Percentiles rank a stretch among this genome's conserved stretches.
Evolutionary conservation across 2,797 vertebrate genomes (phyloP).

Genomic region (Ficedula albicollis): DNA sequence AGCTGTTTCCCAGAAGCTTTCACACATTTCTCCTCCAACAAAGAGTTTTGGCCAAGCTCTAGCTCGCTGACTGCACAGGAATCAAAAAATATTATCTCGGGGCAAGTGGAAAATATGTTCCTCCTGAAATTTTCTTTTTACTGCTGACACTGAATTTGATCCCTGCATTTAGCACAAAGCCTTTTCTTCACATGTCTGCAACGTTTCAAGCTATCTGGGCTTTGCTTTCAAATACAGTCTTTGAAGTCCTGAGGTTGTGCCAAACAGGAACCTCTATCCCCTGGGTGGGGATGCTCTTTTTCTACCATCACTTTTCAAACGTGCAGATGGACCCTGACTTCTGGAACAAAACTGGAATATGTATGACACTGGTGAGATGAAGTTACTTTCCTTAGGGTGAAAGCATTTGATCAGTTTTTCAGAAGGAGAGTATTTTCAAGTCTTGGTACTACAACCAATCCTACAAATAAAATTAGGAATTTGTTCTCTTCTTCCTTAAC

Average conservation of each 20-base stretch:
- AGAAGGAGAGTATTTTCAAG: not conserved
- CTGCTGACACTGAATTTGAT: not conserved
- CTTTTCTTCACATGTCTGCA: not conserved
- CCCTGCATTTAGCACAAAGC: not conserved
- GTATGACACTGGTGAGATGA: not conserved
- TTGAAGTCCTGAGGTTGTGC: not conserved
- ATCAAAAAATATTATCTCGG: not conserved
- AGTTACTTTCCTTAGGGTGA: not conserved
- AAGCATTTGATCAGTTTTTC: not conserved
- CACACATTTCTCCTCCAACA: not conserved
- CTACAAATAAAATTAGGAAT: not conserved
- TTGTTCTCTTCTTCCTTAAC: not conserved
- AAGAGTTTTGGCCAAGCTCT: not conserved
- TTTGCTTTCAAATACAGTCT: not conserved
- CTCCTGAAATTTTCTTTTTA: not conserved
- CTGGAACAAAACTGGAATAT: not conserved
- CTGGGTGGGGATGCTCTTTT: not conserved
- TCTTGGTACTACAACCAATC: not conserved
- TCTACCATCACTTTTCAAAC: not conserved
- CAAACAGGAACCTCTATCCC: not conserved
- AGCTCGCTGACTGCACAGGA: not conserved
- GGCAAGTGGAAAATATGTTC: not conserved
- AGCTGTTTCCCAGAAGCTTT: constrained; percentile 13
- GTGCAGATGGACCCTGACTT: not conserved
- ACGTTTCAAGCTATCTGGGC: not conserved